phyloP scores from a whole-genome alignment of 2,888 invertebrate species.

The Falcaria lacertinaria region DNA sequence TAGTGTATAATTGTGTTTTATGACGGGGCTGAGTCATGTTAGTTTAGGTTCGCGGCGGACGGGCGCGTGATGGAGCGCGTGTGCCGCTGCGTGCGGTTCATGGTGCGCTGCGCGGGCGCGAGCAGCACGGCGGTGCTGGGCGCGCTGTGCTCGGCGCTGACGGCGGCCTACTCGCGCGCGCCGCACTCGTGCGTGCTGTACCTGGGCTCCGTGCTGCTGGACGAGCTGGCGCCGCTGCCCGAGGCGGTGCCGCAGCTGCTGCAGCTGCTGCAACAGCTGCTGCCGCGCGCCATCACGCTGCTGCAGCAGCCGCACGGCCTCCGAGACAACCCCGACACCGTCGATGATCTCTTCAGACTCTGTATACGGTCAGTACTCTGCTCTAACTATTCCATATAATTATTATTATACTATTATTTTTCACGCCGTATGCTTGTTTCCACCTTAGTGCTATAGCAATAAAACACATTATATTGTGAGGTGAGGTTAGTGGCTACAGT shows the following conservation, averaged over 20 bases:
- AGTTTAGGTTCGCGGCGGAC: conserved; percentile 76
- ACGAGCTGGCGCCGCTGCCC: conserved; percentile 83
- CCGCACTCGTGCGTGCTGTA: conserved; percentile 77
- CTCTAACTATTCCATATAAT: no score
- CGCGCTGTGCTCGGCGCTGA: conserved; percentile 84
- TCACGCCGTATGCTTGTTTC: no score
- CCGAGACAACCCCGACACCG: conserved; percentile 96
- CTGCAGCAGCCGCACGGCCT: conserved; percentile 90
- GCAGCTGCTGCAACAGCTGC: conserved; percentile 91
- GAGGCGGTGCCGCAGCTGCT: conserved; percentile 85
- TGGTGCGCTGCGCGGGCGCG: conserved; percentile 90
- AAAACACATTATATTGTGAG: no score
- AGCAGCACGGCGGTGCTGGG: conserved; percentile 87
- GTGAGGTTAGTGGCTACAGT: no score
- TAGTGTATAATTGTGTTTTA: no score
- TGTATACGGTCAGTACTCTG: conserved; percentile 83
- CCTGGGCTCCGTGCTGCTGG: conserved; percentile 90
- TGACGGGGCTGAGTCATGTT: no score
- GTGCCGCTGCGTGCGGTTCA: conserved; percentile 93
- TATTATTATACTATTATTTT: no score
- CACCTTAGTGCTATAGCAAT: no score
- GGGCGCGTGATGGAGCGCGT: conserved; percentile 94
- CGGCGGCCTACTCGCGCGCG: conserved; percentile 42
- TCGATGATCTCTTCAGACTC: conserved; percentile 96
- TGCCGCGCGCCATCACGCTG: conserved; percentile 88